Base-by-base conservation (phyloP, 1,140 invertebrate genomes). In the Pseudachorutes palmiensis region DNA sequence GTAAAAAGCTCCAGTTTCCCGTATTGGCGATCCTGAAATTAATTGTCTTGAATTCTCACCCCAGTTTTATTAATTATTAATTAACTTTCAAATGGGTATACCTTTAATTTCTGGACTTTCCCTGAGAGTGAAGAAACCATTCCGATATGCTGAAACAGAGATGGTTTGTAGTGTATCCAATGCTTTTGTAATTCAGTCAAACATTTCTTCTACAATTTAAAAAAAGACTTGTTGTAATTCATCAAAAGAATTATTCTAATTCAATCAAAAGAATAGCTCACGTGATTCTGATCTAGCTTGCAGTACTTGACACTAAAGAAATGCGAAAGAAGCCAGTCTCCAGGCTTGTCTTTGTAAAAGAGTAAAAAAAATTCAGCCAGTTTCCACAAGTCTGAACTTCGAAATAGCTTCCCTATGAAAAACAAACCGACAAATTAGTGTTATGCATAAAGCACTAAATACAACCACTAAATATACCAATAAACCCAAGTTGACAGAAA, bases 41-140 rank as follows among this genome's bases (percentile, higher is more conserved):
- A 69, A 70, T 51, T 69, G 19, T 12, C 9, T 12, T 45, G 19
- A 45, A 45, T 12, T 45, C 19, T 45, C 9, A 45, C 9, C 9
- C 36, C 9, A 45, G 19, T 12, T 45, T 45, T 45, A 45, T 12
- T 12, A 45, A 9, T 12, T 12, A 45, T 19, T 45, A 12, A 12
- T 45, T 45, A 19, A 45, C 9, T 12, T 45, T 45, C 19, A 45
- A 55, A 61, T n/a, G n/a, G 24, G 68, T 74, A 74, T 81, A 92
- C 92, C 85, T 96, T 95, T 0, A 98, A 80, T 80, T 94, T 96
- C 76, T 98, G 95, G 59, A 97, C 89, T 84, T 98, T 98, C 68
- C 95, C 95, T 79, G 90, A 93, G 0, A 98, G 81, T 0, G 94
- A 97, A 0, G 94, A 97, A 76, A 94, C 92, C 3, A 90, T 89